These are phyloP conservation scores for Propsilocerus akamusi DNA, from an alignment of 1,140 invertebrate species.

Conservation along the genomic window DNA sequence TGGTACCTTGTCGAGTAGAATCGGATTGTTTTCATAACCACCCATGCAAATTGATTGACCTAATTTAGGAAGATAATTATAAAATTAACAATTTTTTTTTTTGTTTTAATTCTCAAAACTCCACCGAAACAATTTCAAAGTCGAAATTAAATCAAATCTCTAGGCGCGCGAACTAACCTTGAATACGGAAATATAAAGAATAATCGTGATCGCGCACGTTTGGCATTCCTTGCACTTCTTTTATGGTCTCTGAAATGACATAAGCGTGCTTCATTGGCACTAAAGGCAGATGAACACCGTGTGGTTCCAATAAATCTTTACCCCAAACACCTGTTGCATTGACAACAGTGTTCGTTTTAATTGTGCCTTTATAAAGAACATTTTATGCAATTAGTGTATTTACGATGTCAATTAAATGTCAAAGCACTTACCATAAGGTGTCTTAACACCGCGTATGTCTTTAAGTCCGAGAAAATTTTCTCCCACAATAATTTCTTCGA, in stretches of 20 bases:
- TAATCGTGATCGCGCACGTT: constrained; percentile 73
- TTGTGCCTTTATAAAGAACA: constrained; percentile 25
- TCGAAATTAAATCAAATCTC: no score
- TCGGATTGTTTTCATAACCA: constrained; percentile 75
- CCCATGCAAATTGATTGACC: constrained; percentile 55
- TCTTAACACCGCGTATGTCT: constrained; percentile 55
- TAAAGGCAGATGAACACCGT: constrained; percentile 51
- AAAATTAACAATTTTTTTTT: no score
- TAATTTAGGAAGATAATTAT: no score
- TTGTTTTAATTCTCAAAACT: no score
- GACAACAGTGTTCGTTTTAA: constrained; percentile 45
- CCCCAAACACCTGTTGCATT: constrained; percentile 68
- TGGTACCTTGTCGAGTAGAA: constrained; percentile 53
- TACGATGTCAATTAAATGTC: not conserved
- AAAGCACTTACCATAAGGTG: constrained; percentile 24
- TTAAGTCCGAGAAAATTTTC: constrained; percentile 27
- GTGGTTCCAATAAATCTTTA: constrained; percentile 45
- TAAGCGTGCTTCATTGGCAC: constrained; percentile 78
- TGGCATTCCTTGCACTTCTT: constrained; percentile 48
- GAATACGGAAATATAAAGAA: constrained; percentile 63
- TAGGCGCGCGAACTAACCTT: no score
- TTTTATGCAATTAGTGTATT: not conserved
- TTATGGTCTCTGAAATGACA: constrained; percentile 58
- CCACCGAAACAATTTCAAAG: no score
- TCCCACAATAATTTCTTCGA: constrained; percentile 38